Conservation (phyloP, 2,888 invertebrate species). For the Drosophila anomelani region DNA sequence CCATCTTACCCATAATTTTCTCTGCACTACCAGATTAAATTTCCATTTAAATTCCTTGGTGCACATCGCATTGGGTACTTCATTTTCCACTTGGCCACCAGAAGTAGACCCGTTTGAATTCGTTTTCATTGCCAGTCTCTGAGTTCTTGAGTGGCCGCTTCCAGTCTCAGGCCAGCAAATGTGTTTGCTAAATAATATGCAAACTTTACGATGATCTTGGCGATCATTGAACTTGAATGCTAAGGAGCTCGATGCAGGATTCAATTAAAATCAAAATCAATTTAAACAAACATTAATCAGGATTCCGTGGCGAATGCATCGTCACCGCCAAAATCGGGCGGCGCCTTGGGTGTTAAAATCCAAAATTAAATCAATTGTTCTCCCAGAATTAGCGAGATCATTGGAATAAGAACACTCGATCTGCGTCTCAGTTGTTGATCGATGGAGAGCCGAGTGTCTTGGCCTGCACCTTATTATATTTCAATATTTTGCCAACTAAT, state of each 20-base stretch:
- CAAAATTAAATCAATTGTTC: conserved; percentile 61
- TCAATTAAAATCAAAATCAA: conserved; percentile 36
- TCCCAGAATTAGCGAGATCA: conserved; percentile 46
- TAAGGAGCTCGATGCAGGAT: conserved; percentile 38
- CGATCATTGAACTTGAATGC: conserved; percentile 40
- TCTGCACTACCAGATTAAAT: conserved; percentile 34
- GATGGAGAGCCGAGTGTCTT: conserved; percentile 60
- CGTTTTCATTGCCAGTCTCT: conserved; percentile 14
- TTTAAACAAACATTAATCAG: conserved; percentile 31
- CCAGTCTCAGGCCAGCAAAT: conserved; percentile 4
- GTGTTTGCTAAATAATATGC: conserved; percentile 40
- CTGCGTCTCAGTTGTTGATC: conserved; percentile 44
- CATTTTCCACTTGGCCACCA: conserved; percentile 20
- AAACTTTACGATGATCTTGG: conserved; percentile 36
- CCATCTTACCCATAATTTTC: background rate
- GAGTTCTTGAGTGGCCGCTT: conserved; percentile 3
- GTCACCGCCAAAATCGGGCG: conserved; percentile 29
- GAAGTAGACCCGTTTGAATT: conserved; percentile 31
- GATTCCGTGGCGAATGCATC: conserved; percentile 15
- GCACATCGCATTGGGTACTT: conserved; percentile 34
- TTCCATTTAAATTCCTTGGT: conserved; percentile 43
- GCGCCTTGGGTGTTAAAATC: conserved; percentile 51
- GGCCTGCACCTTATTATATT: conserved; percentile 58
- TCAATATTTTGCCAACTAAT: conserved; percentile 74
- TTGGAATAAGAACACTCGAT: conserved; percentile 51